Conservation (phyloP, 2,888 invertebrate genomes). For the Aethes cnicana region DNA sequence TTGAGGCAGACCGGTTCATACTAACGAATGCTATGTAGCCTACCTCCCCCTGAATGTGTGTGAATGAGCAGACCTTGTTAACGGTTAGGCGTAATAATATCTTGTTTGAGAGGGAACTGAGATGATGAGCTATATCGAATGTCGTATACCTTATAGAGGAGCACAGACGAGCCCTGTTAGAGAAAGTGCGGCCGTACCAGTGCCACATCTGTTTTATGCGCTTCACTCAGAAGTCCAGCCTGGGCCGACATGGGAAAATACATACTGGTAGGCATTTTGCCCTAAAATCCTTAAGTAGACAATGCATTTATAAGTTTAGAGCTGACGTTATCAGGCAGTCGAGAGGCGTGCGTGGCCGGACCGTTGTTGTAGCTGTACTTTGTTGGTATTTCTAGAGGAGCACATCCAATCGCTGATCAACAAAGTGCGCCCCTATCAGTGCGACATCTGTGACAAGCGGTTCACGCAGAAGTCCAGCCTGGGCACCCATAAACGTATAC, state of each 20-base stretch:
- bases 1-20: constrained; percentile 69
- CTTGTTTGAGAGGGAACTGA: constrained; percentile 66
- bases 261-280: constrained; percentile 85
- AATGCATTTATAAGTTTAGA: constrained; percentile 69
- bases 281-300: constrained; percentile 80
- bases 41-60: constrained; percentile 79
- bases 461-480: constrained; percentile 92
- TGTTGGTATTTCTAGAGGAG: constrained; percentile 83
- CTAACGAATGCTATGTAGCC: constrained; percentile 54
- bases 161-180: constrained; percentile 84
- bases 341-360: constrained; percentile 57
- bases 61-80: constrained; percentile 60
- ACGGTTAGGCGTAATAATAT: constrained; percentile 55
- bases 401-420: constrained; percentile 84
- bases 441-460: constrained; percentile 89
- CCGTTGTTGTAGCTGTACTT: constrained; percentile 77
- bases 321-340: constrained; percentile 71
- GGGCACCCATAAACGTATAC: constrained; percentile 91
- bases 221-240: constrained; percentile 88
- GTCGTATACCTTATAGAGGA: constrained; percentile 82
- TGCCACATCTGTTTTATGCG: constrained; percentile 88
- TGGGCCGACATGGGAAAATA: constrained; percentile 88
- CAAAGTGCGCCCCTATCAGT: constrained; percentile 85
- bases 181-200: constrained; percentile 86
- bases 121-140: constrained; percentile 79